These are phyloP conservation scores for Nasua narica DNA, from an alignment of 2,797 vertebrate species.

Conservation along the genomic window DNA sequence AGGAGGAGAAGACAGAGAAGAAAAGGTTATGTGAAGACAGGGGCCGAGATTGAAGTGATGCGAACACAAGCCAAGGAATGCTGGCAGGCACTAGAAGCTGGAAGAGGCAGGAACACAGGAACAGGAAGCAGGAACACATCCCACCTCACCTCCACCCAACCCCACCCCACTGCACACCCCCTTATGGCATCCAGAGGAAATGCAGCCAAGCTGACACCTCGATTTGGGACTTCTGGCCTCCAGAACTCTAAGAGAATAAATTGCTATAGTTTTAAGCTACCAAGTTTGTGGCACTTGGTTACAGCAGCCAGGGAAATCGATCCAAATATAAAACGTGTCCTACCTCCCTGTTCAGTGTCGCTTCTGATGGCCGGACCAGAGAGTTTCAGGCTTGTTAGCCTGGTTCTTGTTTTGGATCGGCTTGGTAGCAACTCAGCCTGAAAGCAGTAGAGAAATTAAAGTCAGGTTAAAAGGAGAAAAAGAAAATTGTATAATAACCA, in stretches of 20 bases:
- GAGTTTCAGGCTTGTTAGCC: background rate
- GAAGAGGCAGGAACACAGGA: too few species aligned
- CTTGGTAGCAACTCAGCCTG: background rate
- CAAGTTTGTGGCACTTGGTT: background rate
- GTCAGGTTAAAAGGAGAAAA: background rate
- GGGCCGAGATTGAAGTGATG: background rate
- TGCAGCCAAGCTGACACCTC: background rate
- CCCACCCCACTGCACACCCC: too few species aligned
- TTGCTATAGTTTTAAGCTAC: background rate
- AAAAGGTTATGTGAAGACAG: background rate
- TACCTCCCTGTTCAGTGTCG: background rate
- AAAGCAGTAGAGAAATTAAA: background rate
- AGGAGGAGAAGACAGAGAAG: background rate
- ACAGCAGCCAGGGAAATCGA: background rate
- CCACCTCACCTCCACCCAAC: too few species aligned
- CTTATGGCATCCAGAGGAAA: background rate
- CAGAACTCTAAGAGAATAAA: background rate
- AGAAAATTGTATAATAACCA: background rate
- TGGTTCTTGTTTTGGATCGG: background rate
- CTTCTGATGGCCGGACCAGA: background rate
- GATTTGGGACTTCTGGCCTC: background rate
- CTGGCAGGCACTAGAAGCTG: background rate
- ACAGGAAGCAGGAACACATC: background rate
- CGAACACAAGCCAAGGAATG: background rate
- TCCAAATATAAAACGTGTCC: background rate